A percentile compares a stretch with the other conserved stretches of the same genome.
phyloP scores from a whole-genome alignment of 2,113 vertebrate genomes.

The Buteo buteo region DNA sequence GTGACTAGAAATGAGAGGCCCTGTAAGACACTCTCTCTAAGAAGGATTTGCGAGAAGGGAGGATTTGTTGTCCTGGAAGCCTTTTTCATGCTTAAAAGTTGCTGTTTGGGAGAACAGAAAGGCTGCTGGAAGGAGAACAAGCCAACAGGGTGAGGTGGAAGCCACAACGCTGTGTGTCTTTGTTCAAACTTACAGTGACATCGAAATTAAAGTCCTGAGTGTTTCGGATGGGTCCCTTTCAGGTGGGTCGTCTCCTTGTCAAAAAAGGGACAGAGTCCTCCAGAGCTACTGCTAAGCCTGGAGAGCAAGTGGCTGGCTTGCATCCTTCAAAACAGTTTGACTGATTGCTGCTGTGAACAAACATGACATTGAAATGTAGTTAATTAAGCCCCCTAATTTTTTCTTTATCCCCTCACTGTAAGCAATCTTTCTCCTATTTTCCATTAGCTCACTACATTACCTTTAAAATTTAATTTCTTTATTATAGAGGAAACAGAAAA shows the following conservation, averaged over 20 bases:
- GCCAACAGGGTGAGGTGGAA: not conserved
- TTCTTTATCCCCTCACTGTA: not conserved
- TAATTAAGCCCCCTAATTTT: not conserved
- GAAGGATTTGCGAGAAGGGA: not conserved
- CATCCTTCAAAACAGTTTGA: not conserved
- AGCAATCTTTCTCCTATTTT: not conserved
- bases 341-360: not conserved
- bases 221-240: not conserved
- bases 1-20: not conserved
- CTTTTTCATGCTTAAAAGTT: not conserved
- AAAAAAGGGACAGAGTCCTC: not conserved
- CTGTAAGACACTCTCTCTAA: not conserved
- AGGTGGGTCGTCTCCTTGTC: not conserved
- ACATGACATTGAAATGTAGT: not conserved
- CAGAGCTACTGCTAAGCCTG: not conserved
- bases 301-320: not conserved
- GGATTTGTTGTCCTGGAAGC: not conserved
- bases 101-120: not conserved
- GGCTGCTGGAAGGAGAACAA: not conserved
- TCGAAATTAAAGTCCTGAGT: not conserved
- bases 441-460: not conserved
- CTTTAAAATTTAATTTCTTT: not conserved
- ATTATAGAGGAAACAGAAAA: not conserved
- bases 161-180: not conserved
- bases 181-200: not conserved